Evolutionary conservation across 2,113 vertebrate species (phyloP).

Genomic region (Sciurus niger): DNA sequence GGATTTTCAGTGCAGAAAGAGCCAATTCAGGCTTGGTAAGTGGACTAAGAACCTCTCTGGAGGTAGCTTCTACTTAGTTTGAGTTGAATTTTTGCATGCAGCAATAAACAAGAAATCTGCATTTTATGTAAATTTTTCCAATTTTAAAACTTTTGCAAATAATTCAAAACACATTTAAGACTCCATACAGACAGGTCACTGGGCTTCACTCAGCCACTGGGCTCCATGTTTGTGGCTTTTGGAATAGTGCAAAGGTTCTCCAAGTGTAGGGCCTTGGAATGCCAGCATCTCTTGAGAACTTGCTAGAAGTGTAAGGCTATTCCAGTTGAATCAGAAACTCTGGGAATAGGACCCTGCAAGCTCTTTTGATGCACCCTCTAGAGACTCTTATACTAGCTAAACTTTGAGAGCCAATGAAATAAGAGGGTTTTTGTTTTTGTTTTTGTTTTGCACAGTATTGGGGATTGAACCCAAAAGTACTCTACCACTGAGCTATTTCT

Average conservation of each 20-base stretch:
- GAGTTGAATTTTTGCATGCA: constrained; percentile 4
- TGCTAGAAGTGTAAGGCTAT: neutral
- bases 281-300: neutral
- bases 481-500: no score
- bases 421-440: neutral
- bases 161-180: constrained; percentile 54
- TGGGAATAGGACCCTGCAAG: neutral
- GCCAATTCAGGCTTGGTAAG: neutral
- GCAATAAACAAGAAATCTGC: neutral
- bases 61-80: constrained; percentile 15
- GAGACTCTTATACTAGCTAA: constrained; percentile 16
- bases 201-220: neutral
- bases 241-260: neutral
- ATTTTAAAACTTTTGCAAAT: constrained; percentile 28
- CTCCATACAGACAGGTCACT: neutral
- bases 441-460: neutral
- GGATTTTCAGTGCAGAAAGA: neutral
- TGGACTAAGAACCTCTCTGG: neutral
- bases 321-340: neutral
- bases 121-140: constrained; percentile 26
- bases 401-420: constrained; percentile 24
- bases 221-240: neutral
- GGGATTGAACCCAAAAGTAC: neutral
- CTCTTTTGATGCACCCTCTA: neutral
- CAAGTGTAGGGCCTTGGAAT: neutral